Percentiles rank a stretch among this genome's conserved stretches.
Conservation (phyloP, 2,888 invertebrate species). For the Bruchidius siliquastri region DNA sequence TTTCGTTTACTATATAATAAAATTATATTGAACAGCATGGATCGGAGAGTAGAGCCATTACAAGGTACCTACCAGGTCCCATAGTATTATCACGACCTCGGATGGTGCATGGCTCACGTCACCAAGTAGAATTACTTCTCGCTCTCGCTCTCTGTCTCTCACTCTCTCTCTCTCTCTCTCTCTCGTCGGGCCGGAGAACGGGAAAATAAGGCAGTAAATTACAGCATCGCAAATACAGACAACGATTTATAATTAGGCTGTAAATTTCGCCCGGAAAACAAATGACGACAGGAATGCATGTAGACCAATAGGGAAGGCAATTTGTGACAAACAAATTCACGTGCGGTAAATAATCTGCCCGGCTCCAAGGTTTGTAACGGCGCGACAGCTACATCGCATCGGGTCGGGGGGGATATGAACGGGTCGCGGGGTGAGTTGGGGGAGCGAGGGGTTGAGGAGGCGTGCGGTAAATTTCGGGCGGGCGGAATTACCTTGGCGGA, state of each 20-base stretch:
- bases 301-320: conserved; percentile 47
- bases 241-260: conserved; percentile 46
- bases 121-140: background rate
- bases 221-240: conserved; percentile 40
- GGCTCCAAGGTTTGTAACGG: conserved; percentile 27
- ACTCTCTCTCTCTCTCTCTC: background rate
- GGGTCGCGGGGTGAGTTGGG: background rate
- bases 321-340: conserved; percentile 46
- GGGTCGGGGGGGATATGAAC: conserved; percentile 8
- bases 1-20: too few species aligned
- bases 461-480: background rate
- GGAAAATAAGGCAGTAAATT: conserved; percentile 32
- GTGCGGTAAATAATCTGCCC: conserved; percentile 31
- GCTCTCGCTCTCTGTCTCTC: too few species aligned
- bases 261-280: conserved; percentile 44
- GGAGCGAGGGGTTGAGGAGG: background rate
- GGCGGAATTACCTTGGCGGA: conserved; percentile 14
- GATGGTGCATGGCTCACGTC: background rate
- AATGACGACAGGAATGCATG: conserved; percentile 48
- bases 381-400: conserved; percentile 16
- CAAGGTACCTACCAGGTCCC: background rate
- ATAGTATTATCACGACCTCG: background rate
- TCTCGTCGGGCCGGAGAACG: background rate
- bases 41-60: too few species aligned
- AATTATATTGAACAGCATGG: too few species aligned